Percentiles rank a stretch among this genome's conserved stretches.
These are phyloP conservation scores for Cerastis leucographa DNA, from an alignment of 2,888 invertebrate genomes.

Conservation along the genomic window DNA sequence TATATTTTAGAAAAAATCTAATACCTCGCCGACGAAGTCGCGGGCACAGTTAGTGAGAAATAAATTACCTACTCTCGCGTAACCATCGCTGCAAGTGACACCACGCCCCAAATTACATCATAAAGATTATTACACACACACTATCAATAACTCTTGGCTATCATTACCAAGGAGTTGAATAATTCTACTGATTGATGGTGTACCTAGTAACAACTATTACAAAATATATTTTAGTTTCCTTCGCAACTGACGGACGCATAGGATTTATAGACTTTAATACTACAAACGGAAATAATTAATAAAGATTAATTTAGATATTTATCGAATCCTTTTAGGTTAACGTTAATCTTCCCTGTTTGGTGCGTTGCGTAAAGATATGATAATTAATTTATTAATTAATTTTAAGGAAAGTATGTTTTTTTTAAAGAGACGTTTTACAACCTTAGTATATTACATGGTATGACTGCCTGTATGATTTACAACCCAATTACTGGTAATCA, in stretches of 20 bases:
- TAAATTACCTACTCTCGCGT: too few species aligned
- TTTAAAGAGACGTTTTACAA: not conserved
- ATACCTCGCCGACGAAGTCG: too few species aligned
- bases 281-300: conserved; percentile 23
- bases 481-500: not conserved
- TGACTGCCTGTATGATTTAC: not conserved
- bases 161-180: conserved; percentile 57
- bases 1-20: too few species aligned
- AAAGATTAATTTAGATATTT: conserved; percentile 9
- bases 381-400: not conserved
- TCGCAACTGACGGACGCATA: conserved; percentile 17
- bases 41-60: too few species aligned
- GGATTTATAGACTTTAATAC: conserved; percentile 27
- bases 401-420: not conserved
- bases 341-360: not conserved
- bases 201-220: conserved; percentile 39
- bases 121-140: conserved; percentile 58
- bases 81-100: conserved; percentile 31
- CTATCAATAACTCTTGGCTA: conserved; percentile 60
- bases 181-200: conserved; percentile 57
- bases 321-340: conserved; percentile 9
- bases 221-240: conserved; percentile 49
- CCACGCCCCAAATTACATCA: conserved; percentile 58
- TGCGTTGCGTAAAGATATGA: not conserved
- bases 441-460: not conserved